phyloP scores from a whole-genome alignment of 1,140 invertebrate genomes.

The Ceratosolen solmsi region DNA sequence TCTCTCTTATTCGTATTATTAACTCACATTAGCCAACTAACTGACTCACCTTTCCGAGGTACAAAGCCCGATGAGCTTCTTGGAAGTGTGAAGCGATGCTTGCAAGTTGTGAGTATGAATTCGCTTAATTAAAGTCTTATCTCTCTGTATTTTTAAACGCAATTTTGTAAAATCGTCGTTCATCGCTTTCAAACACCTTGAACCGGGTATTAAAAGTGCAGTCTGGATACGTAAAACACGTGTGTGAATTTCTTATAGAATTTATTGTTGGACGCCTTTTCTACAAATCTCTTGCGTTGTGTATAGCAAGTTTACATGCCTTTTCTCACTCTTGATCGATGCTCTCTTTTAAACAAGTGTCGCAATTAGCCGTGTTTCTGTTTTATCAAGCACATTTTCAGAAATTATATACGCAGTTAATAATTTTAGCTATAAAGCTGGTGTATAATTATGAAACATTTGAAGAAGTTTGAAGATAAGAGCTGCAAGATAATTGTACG shows the following conservation, averaged over 20 bases:
- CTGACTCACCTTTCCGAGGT: background rate
- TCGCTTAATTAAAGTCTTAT: conserved; percentile 28
- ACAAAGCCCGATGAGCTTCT: background rate
- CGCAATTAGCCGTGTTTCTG: background rate
- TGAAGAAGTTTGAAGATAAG: no score
- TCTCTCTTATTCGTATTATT: no score
- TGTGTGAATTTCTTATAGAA: background rate
- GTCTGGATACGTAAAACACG: background rate
- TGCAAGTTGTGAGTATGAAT: background rate
- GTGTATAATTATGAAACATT: no score
- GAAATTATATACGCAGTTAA: no score
- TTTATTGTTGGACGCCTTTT: background rate
- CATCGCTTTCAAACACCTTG: background rate
- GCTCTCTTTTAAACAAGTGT: background rate
- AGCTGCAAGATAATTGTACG: no score
- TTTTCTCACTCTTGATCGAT: background rate
- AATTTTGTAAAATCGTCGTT: background rate
- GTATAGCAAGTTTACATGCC: background rate
- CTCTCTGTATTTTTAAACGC: background rate
- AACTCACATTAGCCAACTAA: no score
- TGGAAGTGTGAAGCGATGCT: background rate
- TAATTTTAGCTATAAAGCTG: no score
- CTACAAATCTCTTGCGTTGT: background rate
- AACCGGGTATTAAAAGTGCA: background rate
- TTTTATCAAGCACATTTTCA: background rate